Percentiles rank a stretch among this genome's conserved stretches.
Conservation (phyloP, 2,113 vertebrate genomes). For the Corythoichthys intestinalis region DNA sequence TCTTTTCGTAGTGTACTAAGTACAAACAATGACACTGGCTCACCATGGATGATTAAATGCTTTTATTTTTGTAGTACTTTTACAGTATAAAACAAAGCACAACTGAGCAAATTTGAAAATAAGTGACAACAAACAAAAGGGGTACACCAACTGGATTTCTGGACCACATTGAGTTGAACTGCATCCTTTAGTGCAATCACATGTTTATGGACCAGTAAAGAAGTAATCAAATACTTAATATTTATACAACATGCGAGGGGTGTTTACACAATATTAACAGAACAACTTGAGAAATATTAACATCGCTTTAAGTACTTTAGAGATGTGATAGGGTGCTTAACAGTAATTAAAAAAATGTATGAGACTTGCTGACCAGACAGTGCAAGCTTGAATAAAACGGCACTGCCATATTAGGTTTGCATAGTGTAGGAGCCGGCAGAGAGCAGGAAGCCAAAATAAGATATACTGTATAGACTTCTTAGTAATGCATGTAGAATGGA, state of each 20-base stretch:
- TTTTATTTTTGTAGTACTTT: constrained; percentile 64
- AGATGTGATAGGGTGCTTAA: constrained; percentile 42
- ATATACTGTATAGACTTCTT: constrained; percentile 35
- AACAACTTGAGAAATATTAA: constrained; percentile 54
- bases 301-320: constrained; percentile 44
- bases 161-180: constrained; percentile 35
- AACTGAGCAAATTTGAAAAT: constrained; percentile 67
- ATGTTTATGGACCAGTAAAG: constrained; percentile 31
- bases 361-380: constrained; percentile 47
- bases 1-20: not conserved
- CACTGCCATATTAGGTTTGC: constrained; percentile 61
- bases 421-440: constrained; percentile 61
- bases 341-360: constrained; percentile 56
- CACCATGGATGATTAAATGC: constrained; percentile 44
- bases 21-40: not conserved
- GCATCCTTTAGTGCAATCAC: constrained; percentile 30
- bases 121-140: constrained; percentile 43
- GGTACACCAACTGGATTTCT: constrained; percentile 38
- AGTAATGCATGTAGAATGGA: constrained; percentile 40
- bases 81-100: constrained; percentile 74
- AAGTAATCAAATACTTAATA: constrained; percentile 53
- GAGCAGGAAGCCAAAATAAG: constrained; percentile 46
- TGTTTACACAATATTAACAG: constrained; percentile 57
- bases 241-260: constrained; percentile 55
- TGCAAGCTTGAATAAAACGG: constrained; percentile 57